Conservation (phyloP, 2,888 invertebrate genomes). For the Lottia scabra region DNA sequence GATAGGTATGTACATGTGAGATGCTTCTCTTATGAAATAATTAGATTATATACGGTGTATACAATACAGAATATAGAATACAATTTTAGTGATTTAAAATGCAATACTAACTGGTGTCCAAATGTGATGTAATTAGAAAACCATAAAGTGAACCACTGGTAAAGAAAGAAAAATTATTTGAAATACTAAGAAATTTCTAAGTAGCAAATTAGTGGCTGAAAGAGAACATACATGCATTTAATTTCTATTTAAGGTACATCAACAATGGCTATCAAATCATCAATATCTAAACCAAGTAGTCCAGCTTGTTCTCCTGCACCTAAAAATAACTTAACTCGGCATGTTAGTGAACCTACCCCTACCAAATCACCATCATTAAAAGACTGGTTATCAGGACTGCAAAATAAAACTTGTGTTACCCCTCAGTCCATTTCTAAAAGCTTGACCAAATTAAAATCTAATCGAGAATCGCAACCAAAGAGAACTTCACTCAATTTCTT, state of each 20-base stretch:
- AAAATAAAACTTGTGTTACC: constrained; percentile 21
- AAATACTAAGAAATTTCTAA: too few species aligned
- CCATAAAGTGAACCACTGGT: too few species aligned
- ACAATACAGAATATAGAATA: too few species aligned
- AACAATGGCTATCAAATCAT: constrained; percentile 8
- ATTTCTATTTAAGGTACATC: background rate
- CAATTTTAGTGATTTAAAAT: too few species aligned
- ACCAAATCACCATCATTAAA: constrained; percentile 44
- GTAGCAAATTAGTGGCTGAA: too few species aligned
- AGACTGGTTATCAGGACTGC: constrained; percentile 40
- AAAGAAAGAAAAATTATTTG: too few species aligned
- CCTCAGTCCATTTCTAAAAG: background rate
- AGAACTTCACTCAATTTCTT: background rate
- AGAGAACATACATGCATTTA: too few species aligned
- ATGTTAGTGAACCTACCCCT: constrained; percentile 8
- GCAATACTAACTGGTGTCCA: too few species aligned
- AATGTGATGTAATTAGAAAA: too few species aligned
- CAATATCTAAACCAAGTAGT: constrained; percentile 23
- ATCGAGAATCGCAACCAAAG: background rate
- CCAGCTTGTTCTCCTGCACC: constrained; percentile 20
- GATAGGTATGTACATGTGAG: constrained; percentile 35
- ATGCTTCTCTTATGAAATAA: background rate
- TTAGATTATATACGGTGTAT: too few species aligned
- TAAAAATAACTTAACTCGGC: constrained; percentile 27
- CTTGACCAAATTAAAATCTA: background rate